Evolutionary conservation across 2,113 vertebrate genomes (phyloP), one percentile per base, ranked within the genome.

Genomic region (Butastur rufipennis): DNA sequence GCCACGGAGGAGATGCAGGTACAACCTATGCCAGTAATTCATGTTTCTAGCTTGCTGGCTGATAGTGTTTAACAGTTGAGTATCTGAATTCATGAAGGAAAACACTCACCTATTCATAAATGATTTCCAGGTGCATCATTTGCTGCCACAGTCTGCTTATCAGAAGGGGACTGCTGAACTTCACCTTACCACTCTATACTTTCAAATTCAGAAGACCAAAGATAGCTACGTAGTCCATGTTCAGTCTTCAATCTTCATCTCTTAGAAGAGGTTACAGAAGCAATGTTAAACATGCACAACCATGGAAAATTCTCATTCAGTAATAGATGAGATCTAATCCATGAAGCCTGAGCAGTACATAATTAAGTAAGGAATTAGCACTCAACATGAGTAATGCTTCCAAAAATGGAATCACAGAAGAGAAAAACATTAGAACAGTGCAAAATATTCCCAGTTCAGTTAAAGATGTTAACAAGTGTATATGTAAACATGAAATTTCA

Each of bases 271-370:
- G 43, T 94, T 95, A 93, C n/a, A 97, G 96, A 81, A 97, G 89
- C 83, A 94, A 87, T 72, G 58, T 77, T 88, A 88, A 90, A 89
- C 65, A 92, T 71, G 65, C 67, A 89, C 53, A 94, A 67, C 58
- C 73, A 93, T 88, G 85, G 93, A 95, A 88, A 96, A 97, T 91
- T 98, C 94, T 93, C 91, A 90, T 90, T 81, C 85, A 84, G 43
- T 88, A 97, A 94, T 32, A 97, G 92, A 94, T 77, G 67, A 97
- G 65, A 88, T 12, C 77, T 85, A 90, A 90, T 79, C 25, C 81
- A 79, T 13, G 18, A 82, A 56, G 52, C 50, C 71, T 53, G 48
- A 95, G 50, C 20, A 84, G 42, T 16, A 77, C n/a, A 16, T 84
- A 55, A 50, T 70, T 73, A 88, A 58, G 20, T 63, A 62, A 74